A percentile compares a stretch with the other conserved stretches of the same genome.
Conservation (phyloP, 2,797 vertebrate species). For the Hirundo rustica region DNA sequence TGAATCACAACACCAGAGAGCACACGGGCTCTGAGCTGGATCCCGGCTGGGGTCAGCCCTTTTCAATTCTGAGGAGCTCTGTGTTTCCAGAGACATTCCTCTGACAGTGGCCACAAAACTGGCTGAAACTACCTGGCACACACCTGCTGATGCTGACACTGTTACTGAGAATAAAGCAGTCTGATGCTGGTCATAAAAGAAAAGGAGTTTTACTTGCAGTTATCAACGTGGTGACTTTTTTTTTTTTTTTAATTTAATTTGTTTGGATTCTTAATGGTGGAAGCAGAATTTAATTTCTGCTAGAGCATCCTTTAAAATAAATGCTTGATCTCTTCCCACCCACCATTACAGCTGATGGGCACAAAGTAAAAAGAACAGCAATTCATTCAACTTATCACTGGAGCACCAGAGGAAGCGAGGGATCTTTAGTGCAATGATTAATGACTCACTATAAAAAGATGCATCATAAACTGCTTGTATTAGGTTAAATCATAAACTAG, state of each 20-base stretch:
- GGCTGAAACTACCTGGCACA: not conserved
- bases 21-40: not conserved
- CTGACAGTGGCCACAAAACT: not conserved
- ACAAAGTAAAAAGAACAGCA: not conserved
- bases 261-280: not conserved
- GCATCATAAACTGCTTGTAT: constrained; percentile 52
- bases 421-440: constrained; percentile 43
- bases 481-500: constrained; percentile 55
- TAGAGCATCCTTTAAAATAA: constrained; percentile 14
- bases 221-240: not conserved
- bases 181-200: not conserved
- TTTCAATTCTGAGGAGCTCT: not conserved
- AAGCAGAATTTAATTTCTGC: constrained; percentile 45
- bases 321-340: constrained; percentile 15
- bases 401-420: not conserved
- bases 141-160: not conserved
- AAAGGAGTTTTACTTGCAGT: not conserved
- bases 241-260: not conserved
- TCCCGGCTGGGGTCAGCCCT: not conserved
- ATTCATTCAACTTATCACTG: constrained; percentile 23
- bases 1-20: not conserved
- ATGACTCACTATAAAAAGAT: constrained; percentile 48
- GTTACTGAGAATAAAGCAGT: not conserved
- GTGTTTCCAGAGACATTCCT: not conserved
- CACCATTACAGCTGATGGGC: not conserved